These are phyloP conservation scores for Bombus soroeensis DNA, from an alignment of 1,140 invertebrate species.

Conservation along the genomic window DNA sequence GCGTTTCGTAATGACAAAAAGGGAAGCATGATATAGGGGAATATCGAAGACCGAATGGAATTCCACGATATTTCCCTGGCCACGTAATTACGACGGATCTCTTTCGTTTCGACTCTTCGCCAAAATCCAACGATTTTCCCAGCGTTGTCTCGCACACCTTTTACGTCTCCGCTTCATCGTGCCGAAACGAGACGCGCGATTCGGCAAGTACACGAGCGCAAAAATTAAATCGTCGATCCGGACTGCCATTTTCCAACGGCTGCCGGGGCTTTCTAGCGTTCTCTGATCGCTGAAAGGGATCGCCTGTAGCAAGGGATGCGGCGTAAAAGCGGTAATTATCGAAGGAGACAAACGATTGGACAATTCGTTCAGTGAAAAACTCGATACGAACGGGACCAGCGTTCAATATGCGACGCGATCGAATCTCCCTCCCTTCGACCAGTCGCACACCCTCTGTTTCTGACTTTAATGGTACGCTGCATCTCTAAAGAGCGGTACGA, in stretches of 20 bases:
- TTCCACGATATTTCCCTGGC: slow-evolving; percentile 45
- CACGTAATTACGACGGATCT: slow-evolving; percentile 54
- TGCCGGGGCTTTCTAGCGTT: background rate
- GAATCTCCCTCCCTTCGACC: background rate
- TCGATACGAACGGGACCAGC: background rate
- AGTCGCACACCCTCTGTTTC: background rate
- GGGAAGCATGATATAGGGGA: slow-evolving; percentile 1
- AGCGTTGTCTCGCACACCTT: background rate
- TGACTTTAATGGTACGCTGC: slow-evolving; percentile 20
- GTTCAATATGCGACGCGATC: slow-evolving; percentile 12
- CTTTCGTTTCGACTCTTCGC: slow-evolving; percentile 6
- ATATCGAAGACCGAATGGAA: slow-evolving; percentile 37
- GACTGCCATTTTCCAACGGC: background rate
- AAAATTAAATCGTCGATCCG: slow-evolving; percentile 60
- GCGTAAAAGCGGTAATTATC: slow-evolving; percentile 46
- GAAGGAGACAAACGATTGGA: slow-evolving; percentile 35
- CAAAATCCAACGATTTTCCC: background rate
- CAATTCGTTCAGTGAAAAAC: slow-evolving; percentile 32
- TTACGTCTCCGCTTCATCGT: background rate
- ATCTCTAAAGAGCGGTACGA: slow-evolving; percentile 1
- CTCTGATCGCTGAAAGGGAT: background rate
- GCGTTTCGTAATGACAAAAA: slow-evolving; percentile 49
- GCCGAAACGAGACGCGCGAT: background rate
- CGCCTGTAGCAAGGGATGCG: background rate
- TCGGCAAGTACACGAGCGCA: slow-evolving; percentile 9